These are phyloP conservation scores for Papilio helenus DNA, from an alignment of 1,140 invertebrate species.

Conservation along the genomic window DNA sequence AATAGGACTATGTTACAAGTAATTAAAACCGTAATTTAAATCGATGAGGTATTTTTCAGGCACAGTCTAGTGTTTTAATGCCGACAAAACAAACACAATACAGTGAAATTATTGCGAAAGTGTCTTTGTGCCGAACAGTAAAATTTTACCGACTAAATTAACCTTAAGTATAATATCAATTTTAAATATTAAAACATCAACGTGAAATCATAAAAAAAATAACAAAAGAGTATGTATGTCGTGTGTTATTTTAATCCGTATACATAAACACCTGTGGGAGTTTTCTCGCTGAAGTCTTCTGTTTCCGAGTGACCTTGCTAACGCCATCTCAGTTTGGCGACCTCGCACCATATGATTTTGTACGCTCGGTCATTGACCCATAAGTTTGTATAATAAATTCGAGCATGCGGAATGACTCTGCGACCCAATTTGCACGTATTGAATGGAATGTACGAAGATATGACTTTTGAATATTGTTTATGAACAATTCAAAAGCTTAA, in stretches of 20 bases:
- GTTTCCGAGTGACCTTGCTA: constrained; percentile 52
- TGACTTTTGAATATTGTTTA: background rate
- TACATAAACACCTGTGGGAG: constrained; percentile 32
- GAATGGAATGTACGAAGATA: constrained; percentile 40
- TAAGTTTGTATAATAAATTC: constrained; percentile 57
- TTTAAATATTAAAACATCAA: background rate
- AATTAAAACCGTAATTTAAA: background rate
- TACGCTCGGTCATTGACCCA: constrained; percentile 61
- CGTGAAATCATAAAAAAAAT: background rate
- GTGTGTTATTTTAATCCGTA: constrained; percentile 15
- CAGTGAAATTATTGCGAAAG: background rate
- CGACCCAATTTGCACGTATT: constrained; percentile 55
- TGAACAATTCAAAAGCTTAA: constrained; percentile 34
- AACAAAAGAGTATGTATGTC: background rate
- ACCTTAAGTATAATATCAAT: background rate
- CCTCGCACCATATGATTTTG: constrained; percentile 61
- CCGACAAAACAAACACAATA: background rate
- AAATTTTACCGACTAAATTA: background rate
- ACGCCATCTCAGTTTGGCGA: constrained; percentile 55
- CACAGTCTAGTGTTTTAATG: background rate
- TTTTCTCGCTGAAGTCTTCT: constrained; percentile 24
- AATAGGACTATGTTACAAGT: constrained; percentile 40
- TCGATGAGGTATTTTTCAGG: background rate
- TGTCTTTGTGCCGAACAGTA: background rate
- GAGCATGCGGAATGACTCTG: constrained; percentile 52